phyloP scores from a whole-genome alignment of 92 coral and sea anemone genomes.

The Epizoanthus scotinus region DNA sequence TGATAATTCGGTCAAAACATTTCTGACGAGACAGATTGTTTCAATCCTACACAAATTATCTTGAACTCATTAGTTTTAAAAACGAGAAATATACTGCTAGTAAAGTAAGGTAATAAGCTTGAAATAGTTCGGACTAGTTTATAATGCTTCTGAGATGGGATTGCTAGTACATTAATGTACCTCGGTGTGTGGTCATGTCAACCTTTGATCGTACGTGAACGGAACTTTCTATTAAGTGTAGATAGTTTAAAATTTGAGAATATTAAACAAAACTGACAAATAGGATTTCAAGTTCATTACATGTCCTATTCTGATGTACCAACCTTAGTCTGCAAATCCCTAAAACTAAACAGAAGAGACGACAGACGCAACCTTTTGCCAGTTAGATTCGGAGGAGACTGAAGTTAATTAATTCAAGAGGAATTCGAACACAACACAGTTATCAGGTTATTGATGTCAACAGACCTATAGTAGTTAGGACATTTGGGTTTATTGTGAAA shows the following conservation, averaged over 20 bases:
- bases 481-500: conserved; percentile 1
- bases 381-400: not conserved
- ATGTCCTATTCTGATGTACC: not conserved
- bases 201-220: not conserved
- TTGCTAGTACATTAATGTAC: not conserved
- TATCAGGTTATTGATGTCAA: not conserved
- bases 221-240: no score
- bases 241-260: not conserved
- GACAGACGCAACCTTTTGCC: not conserved
- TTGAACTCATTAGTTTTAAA: not conserved
- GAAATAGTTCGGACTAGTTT: not conserved
- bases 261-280: not conserved
- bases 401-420: conserved; percentile 3
- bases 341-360: conserved; percentile 1
- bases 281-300: not conserved
- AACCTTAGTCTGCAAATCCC: conserved; percentile 23
- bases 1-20: not conserved
- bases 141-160: not conserved
- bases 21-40: not conserved
- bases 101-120: not conserved
- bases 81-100: not conserved
- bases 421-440: not conserved
- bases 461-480: conserved; percentile 13
- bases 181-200: not conserved
- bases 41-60: not conserved